Conservation (phyloP, 2,113 vertebrate species). For the Copsychus sechellarum region DNA sequence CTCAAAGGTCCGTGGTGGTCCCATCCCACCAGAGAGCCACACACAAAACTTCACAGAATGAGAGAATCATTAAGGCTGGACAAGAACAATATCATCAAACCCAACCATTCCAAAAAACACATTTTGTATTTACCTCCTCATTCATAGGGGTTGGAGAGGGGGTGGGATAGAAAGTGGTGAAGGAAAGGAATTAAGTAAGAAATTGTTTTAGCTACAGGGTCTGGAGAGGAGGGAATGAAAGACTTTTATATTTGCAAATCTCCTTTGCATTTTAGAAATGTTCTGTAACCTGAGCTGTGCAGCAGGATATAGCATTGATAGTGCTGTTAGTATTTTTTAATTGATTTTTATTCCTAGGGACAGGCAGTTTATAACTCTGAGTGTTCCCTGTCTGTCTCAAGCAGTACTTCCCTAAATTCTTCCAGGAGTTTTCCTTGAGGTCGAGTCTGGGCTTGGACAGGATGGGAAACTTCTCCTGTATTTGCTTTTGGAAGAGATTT, state of each 20-base stretch:
- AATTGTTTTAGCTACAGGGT: background rate
- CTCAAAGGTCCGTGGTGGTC: background rate
- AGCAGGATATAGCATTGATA: no score
- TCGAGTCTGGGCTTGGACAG: background rate
- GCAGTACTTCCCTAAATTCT: background rate
- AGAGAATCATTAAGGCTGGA: background rate
- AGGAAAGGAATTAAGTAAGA: background rate
- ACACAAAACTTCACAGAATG: background rate
- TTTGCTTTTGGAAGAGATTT: background rate
- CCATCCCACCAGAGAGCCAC: background rate
- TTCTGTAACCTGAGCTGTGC: background rate
- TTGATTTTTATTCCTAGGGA: background rate
- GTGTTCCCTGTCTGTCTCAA: background rate
- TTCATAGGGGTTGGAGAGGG: background rate
- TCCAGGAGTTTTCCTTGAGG: background rate
- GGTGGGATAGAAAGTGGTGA: background rate
- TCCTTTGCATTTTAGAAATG: background rate
- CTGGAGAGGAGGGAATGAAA: background rate
- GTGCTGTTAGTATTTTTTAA: background rate
- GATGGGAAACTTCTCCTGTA: background rate
- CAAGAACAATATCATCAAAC: background rate
- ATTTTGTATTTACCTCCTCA: no score
- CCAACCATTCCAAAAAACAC: background rate
- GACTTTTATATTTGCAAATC: background rate
- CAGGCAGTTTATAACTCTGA: background rate